Evolutionary conservation across 2,113 vertebrate species (phyloP).

Genomic region (Eurypyga helias): DNA sequence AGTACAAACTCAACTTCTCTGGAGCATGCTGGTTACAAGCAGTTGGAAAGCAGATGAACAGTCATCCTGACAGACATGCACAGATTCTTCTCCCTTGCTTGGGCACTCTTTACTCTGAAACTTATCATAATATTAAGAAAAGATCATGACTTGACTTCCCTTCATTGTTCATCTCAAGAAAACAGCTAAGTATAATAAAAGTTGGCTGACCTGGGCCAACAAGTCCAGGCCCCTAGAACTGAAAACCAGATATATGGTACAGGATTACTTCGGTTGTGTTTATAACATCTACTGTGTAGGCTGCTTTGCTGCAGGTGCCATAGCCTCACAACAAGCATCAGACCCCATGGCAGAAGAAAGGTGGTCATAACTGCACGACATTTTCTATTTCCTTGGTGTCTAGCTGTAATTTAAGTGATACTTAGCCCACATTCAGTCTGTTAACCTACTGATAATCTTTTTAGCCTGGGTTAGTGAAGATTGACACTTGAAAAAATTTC

Average conservation of each 20-base stretch:
- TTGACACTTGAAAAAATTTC: neutral
- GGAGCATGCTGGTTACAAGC: neutral
- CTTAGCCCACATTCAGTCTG: neutral
- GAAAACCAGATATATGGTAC: neutral
- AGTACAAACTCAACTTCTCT: neutral
- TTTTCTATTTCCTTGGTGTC: neutral
- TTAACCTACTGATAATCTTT: neutral
- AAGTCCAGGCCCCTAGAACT: neutral
- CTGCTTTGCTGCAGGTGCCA: neutral
- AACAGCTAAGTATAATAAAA: neutral
- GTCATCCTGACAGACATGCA: neutral
- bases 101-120: neutral
- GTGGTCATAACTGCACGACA: accelerated
- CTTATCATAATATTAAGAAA: neutral
- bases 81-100: neutral
- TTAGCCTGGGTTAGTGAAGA: neutral
- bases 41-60: neutral
- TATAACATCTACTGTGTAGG: neutral
- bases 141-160: neutral
- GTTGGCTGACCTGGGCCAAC: neutral
- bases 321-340: neutral
- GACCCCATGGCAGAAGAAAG: neutral
- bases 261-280: neutral
- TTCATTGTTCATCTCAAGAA: neutral
- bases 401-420: neutral